Percentiles rank a stretch among this genome's conserved stretches.
Conservation (phyloP, 2,797 vertebrate genomes). For the Myiotriccus ornatus region DNA sequence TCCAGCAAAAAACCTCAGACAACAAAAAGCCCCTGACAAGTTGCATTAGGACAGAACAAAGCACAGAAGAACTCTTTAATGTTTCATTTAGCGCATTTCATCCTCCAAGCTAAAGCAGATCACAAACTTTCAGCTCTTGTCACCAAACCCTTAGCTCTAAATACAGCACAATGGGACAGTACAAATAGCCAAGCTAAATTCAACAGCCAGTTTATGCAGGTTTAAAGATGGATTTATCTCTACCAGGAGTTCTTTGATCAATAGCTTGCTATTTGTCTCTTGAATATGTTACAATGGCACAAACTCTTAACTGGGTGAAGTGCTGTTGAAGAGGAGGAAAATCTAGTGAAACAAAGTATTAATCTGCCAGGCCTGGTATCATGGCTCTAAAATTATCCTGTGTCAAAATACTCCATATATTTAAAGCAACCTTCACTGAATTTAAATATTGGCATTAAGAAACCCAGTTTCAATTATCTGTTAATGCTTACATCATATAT, state of each 20-base stretch:
- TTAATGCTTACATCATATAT: neutral
- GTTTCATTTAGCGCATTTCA: slow-evolving; percentile 46
- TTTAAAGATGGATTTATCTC: neutral
- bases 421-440: neutral
- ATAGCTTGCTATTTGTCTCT: neutral
- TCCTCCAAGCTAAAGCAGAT: slow-evolving; percentile 32
- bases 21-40: slow-evolving; percentile 26
- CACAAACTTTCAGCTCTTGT: slow-evolving; percentile 5
- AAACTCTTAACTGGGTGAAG: neutral
- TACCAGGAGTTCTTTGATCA: neutral
- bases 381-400: neutral
- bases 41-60: slow-evolving; percentile 12
- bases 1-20: neutral
- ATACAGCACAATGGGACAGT: neutral
- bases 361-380: neutral
- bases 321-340: neutral
- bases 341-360: neutral
- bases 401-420: neutral
- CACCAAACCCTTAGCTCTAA: neutral
- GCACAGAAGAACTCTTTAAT: neutral
- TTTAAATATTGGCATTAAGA: neutral
- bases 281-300: neutral
- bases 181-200: neutral
- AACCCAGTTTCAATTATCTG: neutral
- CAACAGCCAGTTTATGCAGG: neutral